Conservation (phyloP, 1,140 invertebrate genomes). For the Cotesia glomerata region DNA sequence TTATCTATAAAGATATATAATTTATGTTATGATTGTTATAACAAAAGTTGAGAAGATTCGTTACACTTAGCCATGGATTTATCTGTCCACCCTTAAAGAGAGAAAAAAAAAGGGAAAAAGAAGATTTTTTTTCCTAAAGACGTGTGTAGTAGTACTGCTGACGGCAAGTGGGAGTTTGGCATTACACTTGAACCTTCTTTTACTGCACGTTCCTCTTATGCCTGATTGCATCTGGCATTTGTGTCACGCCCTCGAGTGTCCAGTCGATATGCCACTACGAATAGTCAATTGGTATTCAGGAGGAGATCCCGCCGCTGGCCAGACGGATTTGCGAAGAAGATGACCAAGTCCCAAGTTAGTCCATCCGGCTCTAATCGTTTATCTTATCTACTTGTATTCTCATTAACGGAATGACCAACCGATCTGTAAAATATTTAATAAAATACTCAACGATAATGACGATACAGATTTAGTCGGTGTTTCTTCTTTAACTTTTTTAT, state of each 20-base stretch:
- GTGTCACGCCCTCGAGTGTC: slow-evolving; percentile 63
- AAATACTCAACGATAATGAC: not conserved
- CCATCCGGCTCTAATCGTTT: slow-evolving; percentile 14
- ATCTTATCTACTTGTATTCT: not conserved
- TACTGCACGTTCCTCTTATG: slow-evolving; percentile 25
- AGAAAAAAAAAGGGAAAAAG: not conserved
- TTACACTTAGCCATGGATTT: slow-evolving; percentile 18
- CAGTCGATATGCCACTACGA: slow-evolving; percentile 61
- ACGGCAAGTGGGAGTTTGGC: not conserved
- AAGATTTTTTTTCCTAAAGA: slow-evolving; percentile 8
- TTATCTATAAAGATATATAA: slow-evolving; percentile 51
- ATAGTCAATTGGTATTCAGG: slow-evolving; percentile 62
- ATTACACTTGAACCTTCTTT: slow-evolving; percentile 23
- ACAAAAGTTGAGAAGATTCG: not conserved
- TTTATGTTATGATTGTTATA: slow-evolving; percentile 42
- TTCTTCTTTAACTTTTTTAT: not conserved
- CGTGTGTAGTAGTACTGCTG: not conserved
- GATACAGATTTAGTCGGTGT: not conserved
- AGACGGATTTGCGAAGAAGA: slow-evolving; percentile 62
- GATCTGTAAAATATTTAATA: not conserved
- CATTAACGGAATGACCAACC: too few species aligned
- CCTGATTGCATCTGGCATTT: slow-evolving; percentile 64
- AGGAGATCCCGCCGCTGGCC: slow-evolving; percentile 47
- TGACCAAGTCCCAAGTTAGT: not conserved
- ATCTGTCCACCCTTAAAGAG: not conserved